Evolutionary conservation across 1,140 invertebrate species (phyloP), one percentile per base, ranked within the genome.

Genomic region (Lasaia peninsularis): DNA sequence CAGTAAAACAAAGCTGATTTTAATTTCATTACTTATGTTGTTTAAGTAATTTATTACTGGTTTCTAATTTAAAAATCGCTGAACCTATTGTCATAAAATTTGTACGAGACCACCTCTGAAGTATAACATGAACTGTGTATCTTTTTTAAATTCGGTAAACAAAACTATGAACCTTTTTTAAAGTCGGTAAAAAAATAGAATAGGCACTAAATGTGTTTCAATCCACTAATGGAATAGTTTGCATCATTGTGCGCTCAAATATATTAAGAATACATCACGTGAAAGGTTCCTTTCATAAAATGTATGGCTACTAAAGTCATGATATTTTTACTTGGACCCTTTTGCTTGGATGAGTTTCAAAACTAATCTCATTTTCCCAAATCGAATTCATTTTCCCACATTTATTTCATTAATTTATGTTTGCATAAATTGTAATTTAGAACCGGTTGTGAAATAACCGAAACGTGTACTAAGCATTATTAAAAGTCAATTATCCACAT

Each of bases 261-360:
- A 44, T 44, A 44, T 44, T 44, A 44, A 3, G 16, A 10, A 18
- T 18, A 44, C 40, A 44, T 44, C 40, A 44, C 18, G 14, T 18
- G 40, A 20, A 44, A 44, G 40, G 40, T 40, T 40, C 37, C 12
- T 40, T 40, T 40, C 37, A 40, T 12, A 16, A 40, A 40, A 40
- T 40, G 14, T 40, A 40, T 40, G 16, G n/a, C 37, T 40, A 16
- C 37, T 44, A 44, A 44, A 44, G 20, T 44, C 40, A 44, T 44
- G 40, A 44, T 44, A 44, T 44, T 44, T 44, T 44, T 44, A 44
- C 40, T 44, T 44, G 40, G 40, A 44, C 40, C 40, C 40, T 44
- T 44, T 44, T 44, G 16, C 40, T 44, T 21, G 40, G 40, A 11
- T 44, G 16, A 5, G 10, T 44, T 44, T 44, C 40, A 44, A 44